Evolutionary conservation across 2,797 vertebrate genomes (phyloP).

Genomic region (Paguma larvata): DNA sequence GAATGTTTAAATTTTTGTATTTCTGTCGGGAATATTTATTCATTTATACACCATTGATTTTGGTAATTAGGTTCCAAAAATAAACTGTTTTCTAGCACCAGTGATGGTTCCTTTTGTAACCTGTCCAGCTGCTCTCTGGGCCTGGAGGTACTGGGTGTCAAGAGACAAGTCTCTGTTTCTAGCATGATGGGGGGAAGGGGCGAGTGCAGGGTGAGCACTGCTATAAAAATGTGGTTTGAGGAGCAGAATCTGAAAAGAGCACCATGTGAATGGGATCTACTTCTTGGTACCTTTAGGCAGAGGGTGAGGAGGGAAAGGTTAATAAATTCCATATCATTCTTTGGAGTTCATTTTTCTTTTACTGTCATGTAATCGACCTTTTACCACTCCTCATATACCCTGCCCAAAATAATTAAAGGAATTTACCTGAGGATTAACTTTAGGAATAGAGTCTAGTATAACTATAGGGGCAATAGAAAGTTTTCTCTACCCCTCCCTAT

Average conservation of each 20-base stretch:
- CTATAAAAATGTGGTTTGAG: background rate
- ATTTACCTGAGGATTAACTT: conserved; percentile 32
- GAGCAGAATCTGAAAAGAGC: background rate
- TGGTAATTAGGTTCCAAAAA: background rate
- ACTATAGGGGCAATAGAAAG: background rate
- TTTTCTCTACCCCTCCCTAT: background rate
- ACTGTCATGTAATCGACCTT: background rate
- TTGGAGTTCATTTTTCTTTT: background rate
- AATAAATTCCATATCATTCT: background rate
- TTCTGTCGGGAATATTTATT: conserved; percentile 52
- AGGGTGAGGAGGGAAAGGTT: background rate
- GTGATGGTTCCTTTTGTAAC: background rate
- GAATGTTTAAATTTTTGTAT: background rate
- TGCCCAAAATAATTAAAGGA: background rate
- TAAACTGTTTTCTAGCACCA: conserved; percentile 34
- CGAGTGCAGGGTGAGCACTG: background rate
- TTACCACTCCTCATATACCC: background rate
- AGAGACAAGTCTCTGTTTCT: conserved; percentile 30
- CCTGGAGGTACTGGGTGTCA: background rate
- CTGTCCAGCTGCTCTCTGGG: background rate
- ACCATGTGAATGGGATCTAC: background rate
- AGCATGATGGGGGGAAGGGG: background rate
- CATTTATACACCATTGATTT: conserved; percentile 8
- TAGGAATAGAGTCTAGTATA: background rate
- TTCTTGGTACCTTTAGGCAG: background rate